Percentiles rank a stretch among this genome's conserved stretches.
phyloP scores from a whole-genome alignment of 1,140 invertebrate species.

The Micrasema minimum region DNA sequence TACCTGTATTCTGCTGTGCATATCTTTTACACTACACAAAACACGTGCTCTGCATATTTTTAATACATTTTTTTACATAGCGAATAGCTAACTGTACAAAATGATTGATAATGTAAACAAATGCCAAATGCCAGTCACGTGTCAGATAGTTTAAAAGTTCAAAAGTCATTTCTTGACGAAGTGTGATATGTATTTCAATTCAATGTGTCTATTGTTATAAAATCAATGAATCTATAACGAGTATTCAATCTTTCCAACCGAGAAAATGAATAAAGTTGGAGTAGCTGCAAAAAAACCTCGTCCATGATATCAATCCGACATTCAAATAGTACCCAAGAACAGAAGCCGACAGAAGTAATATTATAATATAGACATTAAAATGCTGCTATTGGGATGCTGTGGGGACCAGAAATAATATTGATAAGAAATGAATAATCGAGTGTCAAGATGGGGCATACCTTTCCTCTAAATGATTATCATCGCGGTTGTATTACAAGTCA shows the following conservation, averaged over 20 bases:
- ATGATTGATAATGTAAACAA: no score
- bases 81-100: no score
- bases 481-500: constrained; percentile 13
- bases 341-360: constrained; percentile 47
- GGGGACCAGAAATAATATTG: constrained; percentile 48
- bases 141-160: neutral
- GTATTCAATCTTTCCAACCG: constrained; percentile 3
- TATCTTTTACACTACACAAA: neutral
- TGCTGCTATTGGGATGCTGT: constrained; percentile 48
- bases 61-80: no score
- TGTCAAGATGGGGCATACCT: constrained; percentile 50
- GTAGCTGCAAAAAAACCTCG: constrained; percentile 19
- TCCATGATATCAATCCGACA: constrained; percentile 50
- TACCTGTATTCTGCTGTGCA: neutral
- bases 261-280: neutral
- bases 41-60: no score
- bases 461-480: constrained; percentile 50
- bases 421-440: constrained; percentile 54
- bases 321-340: constrained; percentile 47
- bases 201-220: constrained; percentile 7
- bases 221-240: constrained; percentile 23
- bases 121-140: no score
- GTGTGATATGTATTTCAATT: neutral
- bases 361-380: constrained; percentile 53
- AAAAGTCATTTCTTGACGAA: constrained; percentile 15